Evolutionary conservation across 2,888 invertebrate genomes (phyloP), one percentile per base, ranked within the genome.

Genomic region (Ectemnius lituratus): DNA sequence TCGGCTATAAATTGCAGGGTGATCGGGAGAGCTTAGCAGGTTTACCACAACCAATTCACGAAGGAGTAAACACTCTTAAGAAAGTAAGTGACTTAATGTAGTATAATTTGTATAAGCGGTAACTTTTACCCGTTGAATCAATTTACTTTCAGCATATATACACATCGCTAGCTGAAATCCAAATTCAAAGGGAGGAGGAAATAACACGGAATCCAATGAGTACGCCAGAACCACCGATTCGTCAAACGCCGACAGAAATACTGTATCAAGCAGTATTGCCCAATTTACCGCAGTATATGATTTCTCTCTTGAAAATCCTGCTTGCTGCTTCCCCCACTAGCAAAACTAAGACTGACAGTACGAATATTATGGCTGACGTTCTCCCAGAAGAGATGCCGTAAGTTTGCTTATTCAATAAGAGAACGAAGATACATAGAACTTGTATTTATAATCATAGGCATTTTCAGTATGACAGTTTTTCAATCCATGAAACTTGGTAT

Each of bases 271-370:
- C 97, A n/a, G 97, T 99, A 93, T 91, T 99, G 80, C 98, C 99
- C 0, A 97, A 97, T 92, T 92, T 99, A 85, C 98, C 99, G 11
- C 99, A 99, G 88, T 98, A 99, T 88, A 98, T 99, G 96, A 99
- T 99, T 88, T 98, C 98, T 23, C 91, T 99, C 67, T 92, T 99
- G 64, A 99, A 99, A 93, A 97, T 99, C 84, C 93, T 99, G 70
- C 93, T 99, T 70, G 99, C 99, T 45, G 99, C 99, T 67, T 98
- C 99, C 47, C 99, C 99, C 4, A 99, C 99, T n/a, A 98, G 98
- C n/a, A 99, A 98, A 92, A 95, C 97, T 4, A 99, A 99, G 92
- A 97, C 96, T 11, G 99, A 99, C 89, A 98, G 99, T 63, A 97
- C 99, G 86, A 99, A 99, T 91, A 99, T 99, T 59, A 95, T 99